Evolutionary conservation across 2,888 invertebrate species (phyloP).

Genomic region (Trachelus iudaicus): DNA sequence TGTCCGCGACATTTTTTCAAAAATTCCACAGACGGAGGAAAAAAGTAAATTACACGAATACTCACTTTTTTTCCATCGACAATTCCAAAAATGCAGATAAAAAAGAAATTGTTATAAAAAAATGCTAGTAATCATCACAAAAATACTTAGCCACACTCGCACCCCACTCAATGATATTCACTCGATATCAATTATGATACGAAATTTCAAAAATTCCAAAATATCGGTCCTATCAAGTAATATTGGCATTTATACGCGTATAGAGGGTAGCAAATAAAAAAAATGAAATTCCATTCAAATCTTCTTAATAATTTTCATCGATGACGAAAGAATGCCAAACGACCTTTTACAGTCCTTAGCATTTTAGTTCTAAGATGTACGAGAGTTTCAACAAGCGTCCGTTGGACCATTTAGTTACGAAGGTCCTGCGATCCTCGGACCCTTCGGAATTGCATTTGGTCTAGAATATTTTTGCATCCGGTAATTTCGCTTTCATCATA

Average conservation of each 20-base stretch:
- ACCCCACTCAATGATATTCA: neutral
- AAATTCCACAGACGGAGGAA: neutral
- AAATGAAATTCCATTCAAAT: neutral
- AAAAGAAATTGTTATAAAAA: neutral
- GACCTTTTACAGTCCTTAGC: neutral
- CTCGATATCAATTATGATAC: neutral
- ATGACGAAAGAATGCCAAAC: neutral
- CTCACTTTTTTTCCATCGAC: neutral
- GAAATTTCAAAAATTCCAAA: neutral
- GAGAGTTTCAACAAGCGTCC: neutral
- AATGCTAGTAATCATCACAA: neutral
- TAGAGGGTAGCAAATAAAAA: neutral
- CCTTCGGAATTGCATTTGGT: constrained; percentile 53
- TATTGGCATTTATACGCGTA: neutral
- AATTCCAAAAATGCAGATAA: neutral
- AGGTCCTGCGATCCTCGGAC: constrained; percentile 17
- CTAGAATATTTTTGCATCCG: constrained; percentile 59
- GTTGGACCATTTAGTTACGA: neutral
- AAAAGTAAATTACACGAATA: neutral
- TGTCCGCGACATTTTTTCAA: neutral
- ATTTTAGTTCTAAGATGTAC: neutral
- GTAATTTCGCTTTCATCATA: constrained; percentile 57
- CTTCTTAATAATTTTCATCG: neutral
- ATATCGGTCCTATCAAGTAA: neutral
- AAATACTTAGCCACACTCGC: too few species aligned